phyloP scores from a whole-genome alignment of 2,888 invertebrate genomes.

The Drosophila buzzatii region DNA sequence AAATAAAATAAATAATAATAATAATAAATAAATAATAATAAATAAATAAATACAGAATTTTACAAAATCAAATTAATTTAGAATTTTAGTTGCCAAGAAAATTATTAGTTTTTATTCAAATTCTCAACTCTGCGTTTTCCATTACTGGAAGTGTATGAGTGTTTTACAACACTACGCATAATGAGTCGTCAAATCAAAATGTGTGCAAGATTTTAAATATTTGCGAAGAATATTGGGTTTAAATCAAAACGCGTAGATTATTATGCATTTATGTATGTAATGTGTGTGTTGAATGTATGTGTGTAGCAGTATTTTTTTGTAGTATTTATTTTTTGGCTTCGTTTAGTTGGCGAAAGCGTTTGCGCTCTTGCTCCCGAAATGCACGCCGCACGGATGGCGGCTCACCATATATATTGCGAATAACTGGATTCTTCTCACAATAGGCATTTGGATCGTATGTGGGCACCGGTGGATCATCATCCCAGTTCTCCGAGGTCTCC shows the following conservation, averaged over 20 bases:
- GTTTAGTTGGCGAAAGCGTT: neutral
- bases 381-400: neutral
- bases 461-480: slow-evolving; percentile 4
- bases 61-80: too few species aligned
- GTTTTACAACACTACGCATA: neutral
- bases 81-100: too few species aligned
- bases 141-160: neutral
- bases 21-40: too few species aligned
- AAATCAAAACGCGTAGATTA: neutral
- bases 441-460: slow-evolving; percentile 7
- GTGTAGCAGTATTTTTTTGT: too few species aligned
- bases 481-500: slow-evolving; percentile 19
- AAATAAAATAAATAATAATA: too few species aligned
- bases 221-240: neutral
- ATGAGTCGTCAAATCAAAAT: neutral
- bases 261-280: too few species aligned
- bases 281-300: neutral
- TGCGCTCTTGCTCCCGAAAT: slow-evolving; percentile 5
- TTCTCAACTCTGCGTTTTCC: neutral
- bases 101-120: neutral
- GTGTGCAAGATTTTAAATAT: neutral
- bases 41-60: too few species aligned
- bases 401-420: slow-evolving; percentile 3
- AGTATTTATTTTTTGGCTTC: neutral
- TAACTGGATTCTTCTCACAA: neutral